Base-by-base conservation (phyloP, 2,888 invertebrate genomes). In the Syrphus vitripennis region DNA sequence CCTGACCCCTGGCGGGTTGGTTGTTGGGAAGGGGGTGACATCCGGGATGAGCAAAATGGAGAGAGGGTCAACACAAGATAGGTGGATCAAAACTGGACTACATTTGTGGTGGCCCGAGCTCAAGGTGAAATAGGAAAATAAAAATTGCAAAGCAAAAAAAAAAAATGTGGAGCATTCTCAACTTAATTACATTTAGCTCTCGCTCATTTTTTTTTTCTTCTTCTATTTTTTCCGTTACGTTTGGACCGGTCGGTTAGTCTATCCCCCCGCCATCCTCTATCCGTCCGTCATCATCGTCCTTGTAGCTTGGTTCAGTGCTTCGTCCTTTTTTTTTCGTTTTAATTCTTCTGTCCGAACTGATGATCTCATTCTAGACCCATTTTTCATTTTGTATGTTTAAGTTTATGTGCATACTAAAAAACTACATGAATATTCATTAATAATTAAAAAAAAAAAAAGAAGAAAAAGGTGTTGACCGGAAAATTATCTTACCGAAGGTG, bases 371-470 rank as follows among this genome's bases (percentile, higher is more conserved):
- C 69, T 70, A 78, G 77, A 55, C 69, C 63, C 72, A 78, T 84
- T 81, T 84, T 69, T 80, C 84, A 84, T 82, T 77, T 74, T 67
- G 61, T 67, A 50, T 70, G 70, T 57, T 78, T 48, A 69, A 82
- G 63, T 78, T 81, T 82, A 78, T 82, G 82, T 65, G 82, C 74
- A 78, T 65, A 45, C 57, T 65, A 76, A 74, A 69, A 75, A 75
- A 45, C 69, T 81, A 57, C 82, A 86, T 86, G 86, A 82, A 86
- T 86, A 86, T 86, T 86, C 86, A 82, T 86, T 86, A 78, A 82
- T 81, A 77, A 74, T 81, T 78, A 50, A 42, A 16, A 57, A 50
- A 76, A 37, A 48, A 65, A 53, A 72, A 84, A 21, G 45, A 42
- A 77, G 19, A 29, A 61, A 76, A 72, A 84, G 84, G 84, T 84